phyloP scores from a whole-genome alignment of 30 jellyfish, hydroid and myxozoan species.

The Pelagia noctiluca region DNA sequence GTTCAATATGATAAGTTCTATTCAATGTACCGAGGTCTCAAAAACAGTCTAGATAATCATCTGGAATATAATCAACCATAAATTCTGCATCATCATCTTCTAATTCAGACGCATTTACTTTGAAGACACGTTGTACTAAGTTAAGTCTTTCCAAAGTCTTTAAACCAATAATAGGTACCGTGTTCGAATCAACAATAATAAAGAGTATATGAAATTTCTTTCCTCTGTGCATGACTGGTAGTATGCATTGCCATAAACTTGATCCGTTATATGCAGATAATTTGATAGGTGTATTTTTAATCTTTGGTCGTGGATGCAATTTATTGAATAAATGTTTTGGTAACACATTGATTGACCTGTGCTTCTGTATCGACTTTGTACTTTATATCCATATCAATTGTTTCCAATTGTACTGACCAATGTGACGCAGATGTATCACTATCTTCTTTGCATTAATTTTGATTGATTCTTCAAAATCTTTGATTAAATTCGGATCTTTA shows the following conservation, averaged over 20 bases:
- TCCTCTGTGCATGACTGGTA: conserved; percentile 46
- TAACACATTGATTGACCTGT: conserved; percentile 36
- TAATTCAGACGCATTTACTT: neutral
- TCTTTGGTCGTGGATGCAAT: conserved; percentile 22
- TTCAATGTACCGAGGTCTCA: conserved; percentile 50
- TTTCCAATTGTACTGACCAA: conserved; percentile 33
- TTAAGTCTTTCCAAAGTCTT: conserved; percentile 6
- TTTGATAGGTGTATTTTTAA: conserved; percentile 44
- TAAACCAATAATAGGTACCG: conserved; percentile 14
- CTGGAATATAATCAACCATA: neutral
- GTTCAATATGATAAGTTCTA: conserved; percentile 35
- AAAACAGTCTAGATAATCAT: conserved; percentile 53
- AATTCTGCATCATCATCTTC: too few relatives aligned
- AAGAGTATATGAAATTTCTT: conserved; percentile 14
- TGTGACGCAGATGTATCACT: conserved; percentile 6
- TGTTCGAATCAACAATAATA: conserved; percentile 36
- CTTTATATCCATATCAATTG: conserved; percentile 10
- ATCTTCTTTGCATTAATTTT: too few relatives aligned
- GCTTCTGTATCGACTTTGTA: conserved; percentile 63
- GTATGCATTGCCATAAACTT: conserved; percentile 21
- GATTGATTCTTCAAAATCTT: conserved; percentile 43
- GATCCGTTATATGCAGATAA: conserved; percentile 48
- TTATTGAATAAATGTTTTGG: conserved; percentile 19
- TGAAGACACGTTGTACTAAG: conserved; percentile 8
- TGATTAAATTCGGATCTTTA: neutral